phyloP scores from a whole-genome alignment of 2,888 invertebrate species.

The Patella pellucida region DNA sequence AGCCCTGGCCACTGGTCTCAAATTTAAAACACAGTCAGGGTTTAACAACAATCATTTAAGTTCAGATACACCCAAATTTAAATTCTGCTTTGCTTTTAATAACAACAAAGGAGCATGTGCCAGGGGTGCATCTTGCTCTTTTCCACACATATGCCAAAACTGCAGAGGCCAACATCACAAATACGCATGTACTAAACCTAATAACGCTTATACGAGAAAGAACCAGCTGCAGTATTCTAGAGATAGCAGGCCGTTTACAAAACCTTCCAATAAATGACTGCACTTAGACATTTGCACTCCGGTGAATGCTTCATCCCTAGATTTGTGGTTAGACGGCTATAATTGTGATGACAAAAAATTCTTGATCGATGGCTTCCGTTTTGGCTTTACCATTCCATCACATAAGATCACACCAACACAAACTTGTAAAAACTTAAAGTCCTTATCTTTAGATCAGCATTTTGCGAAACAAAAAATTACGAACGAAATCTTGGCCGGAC shows the following conservation, averaged over 20 bases:
- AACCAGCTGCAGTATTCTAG: background rate
- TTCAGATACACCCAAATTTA: background rate
- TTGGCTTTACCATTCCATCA: background rate
- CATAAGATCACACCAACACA: background rate
- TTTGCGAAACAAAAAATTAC: background rate
- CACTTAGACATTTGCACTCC: background rate
- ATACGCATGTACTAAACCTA: background rate
- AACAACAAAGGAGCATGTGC: background rate
- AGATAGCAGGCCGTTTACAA: background rate
- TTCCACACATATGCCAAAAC: background rate
- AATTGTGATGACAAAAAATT: background rate
- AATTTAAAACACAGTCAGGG: background rate
- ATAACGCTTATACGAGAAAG: background rate
- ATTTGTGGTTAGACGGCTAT: background rate
- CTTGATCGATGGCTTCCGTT: slow-evolving; percentile 12
- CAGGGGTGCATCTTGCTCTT: background rate
- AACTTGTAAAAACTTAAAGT: background rate
- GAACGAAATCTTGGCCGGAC: background rate
- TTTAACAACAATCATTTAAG: background rate
- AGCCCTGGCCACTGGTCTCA: background rate
- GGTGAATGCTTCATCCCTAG: background rate
- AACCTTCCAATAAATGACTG: background rate
- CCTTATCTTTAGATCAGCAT: background rate
- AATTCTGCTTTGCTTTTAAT: background rate
- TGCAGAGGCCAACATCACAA: background rate